Evolutionary conservation across 2,797 vertebrate species (phyloP).

Genomic region (Parauchenoglanis ngamensis): DNA sequence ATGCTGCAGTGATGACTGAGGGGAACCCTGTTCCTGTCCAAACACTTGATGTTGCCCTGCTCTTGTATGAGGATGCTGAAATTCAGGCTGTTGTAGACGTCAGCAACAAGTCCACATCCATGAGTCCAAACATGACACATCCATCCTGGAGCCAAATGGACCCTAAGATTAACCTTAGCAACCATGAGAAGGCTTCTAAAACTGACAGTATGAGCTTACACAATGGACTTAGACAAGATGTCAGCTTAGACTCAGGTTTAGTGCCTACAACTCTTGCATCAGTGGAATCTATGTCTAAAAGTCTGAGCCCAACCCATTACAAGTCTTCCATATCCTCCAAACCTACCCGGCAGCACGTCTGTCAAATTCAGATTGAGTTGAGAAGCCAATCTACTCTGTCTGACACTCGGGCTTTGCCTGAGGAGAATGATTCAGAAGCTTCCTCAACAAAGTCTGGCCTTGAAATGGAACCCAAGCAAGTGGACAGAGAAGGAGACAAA

Average conservation of each 20-base stretch:
- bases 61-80: constrained; percentile 58
- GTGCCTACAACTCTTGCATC: neutral
- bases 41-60: constrained; percentile 41
- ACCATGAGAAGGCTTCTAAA: neutral
- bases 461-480: neutral
- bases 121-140: constrained; percentile 76
- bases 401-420: constrained; percentile 5
- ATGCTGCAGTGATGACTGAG: constrained; percentile 78
- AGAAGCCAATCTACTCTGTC: constrained; percentile 53
- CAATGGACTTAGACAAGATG: constrained; percentile 14
- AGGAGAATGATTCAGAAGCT: neutral
- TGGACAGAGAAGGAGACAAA: neutral
- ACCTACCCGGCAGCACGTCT: constrained; percentile 53
- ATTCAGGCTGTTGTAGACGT: constrained; percentile 79
- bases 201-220: neutral
- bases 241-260: constrained; percentile 16
- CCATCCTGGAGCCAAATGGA: constrained; percentile 52
- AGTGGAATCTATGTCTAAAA: constrained; percentile 27
- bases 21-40: neutral
- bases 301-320: constrained; percentile 41
- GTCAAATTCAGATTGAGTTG: constrained; percentile 67
- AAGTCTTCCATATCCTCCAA: constrained; percentile 38
- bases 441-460: neutral
- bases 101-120: constrained; percentile 74
- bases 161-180: neutral